Percentiles rank a stretch among this genome's conserved stretches.
These are phyloP conservation scores for Leptocoma aspasia DNA, from an alignment of 2,113 vertebrate species.

Conservation along the genomic window DNA sequence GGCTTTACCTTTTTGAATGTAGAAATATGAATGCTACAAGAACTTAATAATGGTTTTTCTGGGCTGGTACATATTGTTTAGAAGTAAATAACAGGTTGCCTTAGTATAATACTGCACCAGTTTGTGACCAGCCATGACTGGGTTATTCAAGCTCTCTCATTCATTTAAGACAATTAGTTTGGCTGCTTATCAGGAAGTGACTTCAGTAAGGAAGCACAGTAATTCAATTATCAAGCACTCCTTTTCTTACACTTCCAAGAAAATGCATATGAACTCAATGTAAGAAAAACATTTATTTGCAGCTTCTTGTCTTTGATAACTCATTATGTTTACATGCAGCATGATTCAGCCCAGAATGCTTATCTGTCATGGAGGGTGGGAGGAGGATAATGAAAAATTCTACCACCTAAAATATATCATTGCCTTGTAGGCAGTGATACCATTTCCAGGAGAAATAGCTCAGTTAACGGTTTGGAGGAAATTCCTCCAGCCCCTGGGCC, in stretches of 20 bases:
- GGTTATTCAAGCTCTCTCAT: conserved; percentile 26
- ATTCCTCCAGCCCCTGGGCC: background rate
- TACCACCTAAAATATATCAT: background rate
- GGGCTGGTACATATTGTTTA: background rate
- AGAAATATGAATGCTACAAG: background rate
- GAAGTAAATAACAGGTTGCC: conserved; percentile 7
- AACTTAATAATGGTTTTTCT: background rate
- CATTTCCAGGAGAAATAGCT: background rate
- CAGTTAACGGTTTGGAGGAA: background rate
- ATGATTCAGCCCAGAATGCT: background rate
- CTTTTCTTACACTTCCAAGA: background rate
- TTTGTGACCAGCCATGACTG: conserved; percentile 20
- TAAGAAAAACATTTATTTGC: background rate
- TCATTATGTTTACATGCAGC: background rate
- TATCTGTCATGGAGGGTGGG: background rate
- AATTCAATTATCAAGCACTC: conserved; percentile 33
- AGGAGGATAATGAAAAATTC: background rate
- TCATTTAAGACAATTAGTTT: conserved; percentile 43
- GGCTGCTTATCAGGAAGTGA: conserved; percentile 68
- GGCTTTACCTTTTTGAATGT: background rate
- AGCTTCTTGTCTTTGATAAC: background rate
- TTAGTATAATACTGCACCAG: background rate
- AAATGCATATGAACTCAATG: background rate
- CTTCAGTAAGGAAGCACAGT: conserved; percentile 44
- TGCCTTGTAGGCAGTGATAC: background rate